Conservation (phyloP, 2,797 vertebrate species). For the Thaleichthys pacificus region DNA sequence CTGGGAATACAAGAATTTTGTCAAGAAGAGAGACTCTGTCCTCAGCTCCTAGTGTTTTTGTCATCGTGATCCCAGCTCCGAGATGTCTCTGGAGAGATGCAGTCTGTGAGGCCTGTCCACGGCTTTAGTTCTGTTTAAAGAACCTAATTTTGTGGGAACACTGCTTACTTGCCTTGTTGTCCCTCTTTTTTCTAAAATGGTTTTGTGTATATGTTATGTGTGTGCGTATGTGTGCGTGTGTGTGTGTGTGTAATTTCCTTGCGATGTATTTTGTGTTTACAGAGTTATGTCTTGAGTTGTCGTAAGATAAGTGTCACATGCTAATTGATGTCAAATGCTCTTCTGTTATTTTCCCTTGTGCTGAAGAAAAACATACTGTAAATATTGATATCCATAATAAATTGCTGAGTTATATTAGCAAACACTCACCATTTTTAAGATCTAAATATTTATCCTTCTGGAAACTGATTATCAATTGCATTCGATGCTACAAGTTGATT, state of each 20-base stretch:
- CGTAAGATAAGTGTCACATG: constrained; percentile 46
- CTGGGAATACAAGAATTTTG: constrained; percentile 37
- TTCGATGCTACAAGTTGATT: too few species aligned
- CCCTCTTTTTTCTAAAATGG: constrained; percentile 30
- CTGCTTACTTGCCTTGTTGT: constrained; percentile 66
- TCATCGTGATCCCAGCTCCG: neutral
- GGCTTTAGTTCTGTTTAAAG: constrained; percentile 94
- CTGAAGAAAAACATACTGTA: constrained; percentile 52
- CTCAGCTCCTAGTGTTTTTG: constrained; percentile 20
- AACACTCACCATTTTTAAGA: constrained; percentile 20
- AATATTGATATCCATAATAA: constrained; percentile 69
- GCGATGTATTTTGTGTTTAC: constrained; percentile 74
- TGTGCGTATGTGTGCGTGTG: constrained; percentile 14
- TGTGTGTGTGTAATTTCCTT: constrained; percentile 55
- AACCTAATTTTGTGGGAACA: constrained; percentile 82
- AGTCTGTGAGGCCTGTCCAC: constrained; percentile 71
- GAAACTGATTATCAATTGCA: neutral
- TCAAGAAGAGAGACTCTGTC: constrained; percentile 39
- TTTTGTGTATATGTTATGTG: constrained; percentile 26
- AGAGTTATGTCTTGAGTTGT: constrained; percentile 47
- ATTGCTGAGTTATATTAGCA: constrained; percentile 68
- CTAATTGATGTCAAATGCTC: constrained; percentile 51
- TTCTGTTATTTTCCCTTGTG: constrained; percentile 47
- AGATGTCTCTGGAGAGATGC: neutral
- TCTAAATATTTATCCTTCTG: neutral